Evolutionary conservation across 2,888 invertebrate species (phyloP), one percentile per base, ranked within the genome.

Genomic region (Tetragnatha montana): DNA sequence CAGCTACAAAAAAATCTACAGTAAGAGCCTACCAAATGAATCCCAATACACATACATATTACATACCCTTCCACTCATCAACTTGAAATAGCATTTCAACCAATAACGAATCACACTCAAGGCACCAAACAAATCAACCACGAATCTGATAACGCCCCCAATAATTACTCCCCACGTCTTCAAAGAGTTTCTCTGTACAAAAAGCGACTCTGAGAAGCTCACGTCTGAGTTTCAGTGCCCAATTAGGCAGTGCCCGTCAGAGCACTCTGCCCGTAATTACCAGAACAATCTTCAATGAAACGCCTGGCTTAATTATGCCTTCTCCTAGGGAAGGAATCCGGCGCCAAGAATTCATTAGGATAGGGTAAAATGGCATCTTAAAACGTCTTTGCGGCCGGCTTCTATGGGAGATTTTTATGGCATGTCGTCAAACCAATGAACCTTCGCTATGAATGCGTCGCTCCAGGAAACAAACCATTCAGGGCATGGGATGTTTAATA

Each of bases 211-310:
- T n/a, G 60, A 17, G 60, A 22, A 22, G 47, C 47, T 35, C 88
- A 88, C 83, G 88, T 88, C 80, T 76, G 73, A 68, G 60, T 88
- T 88, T 88, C 70, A 88, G 79, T 80, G 88, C 80, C 88, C 88
- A 88, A 88, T 88, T 88, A 88, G 73, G 88, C 79, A 49, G 79
- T 70, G 50, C 68, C 73, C 50, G 51, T 60, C 74, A 47, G 60
- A 76, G 73, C 79, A 80, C 81, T 84, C 79, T 73, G 74, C 19
- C 22, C 88, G 74, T 88, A 88, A 88, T 88, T 88, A 83, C 88
- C 73, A 83, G 83, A 84, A 88, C 88, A 88, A 88, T 88, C 88
- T 80, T 79, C 83, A 88, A 83, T 83, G 88, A 75, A 88, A 88
- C 88, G 88, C 78, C 88, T 60, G 79, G 78, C 74, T 83, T 88